Conservation (phyloP, 2,888 invertebrate species). For the Meteorus colon region DNA sequence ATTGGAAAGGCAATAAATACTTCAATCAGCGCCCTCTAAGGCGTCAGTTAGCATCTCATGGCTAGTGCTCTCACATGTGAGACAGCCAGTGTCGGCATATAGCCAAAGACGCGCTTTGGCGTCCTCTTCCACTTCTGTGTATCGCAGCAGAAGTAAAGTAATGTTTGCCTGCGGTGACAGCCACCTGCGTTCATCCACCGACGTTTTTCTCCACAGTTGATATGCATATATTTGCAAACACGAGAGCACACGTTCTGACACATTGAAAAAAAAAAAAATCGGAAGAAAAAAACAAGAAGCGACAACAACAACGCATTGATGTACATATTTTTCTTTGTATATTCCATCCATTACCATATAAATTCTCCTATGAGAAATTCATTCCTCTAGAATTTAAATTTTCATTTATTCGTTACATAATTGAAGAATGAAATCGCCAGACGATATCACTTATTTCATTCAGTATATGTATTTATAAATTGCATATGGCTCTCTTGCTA, state of each 20-base stretch:
- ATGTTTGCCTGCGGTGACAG: slow-evolving; percentile 68
- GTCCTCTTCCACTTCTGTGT: slow-evolving; percentile 57
- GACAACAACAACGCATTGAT: slow-evolving; percentile 39
- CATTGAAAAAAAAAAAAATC: neutral
- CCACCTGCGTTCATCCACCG: slow-evolving; percentile 66
- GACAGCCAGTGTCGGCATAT: slow-evolving; percentile 66
- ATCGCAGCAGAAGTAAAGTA: slow-evolving; percentile 61
- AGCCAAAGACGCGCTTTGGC: slow-evolving; percentile 63
- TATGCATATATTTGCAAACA: slow-evolving; percentile 62
- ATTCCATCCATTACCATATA: no score
- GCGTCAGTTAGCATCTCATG: slow-evolving; percentile 69
- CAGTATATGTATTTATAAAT: neutral
- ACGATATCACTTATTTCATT: neutral
- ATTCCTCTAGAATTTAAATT: no score
- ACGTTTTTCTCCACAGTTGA: slow-evolving; percentile 53
- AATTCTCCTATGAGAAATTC: no score
- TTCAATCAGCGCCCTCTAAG: slow-evolving; percentile 72
- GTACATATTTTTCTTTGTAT: neutral
- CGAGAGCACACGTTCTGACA: slow-evolving; percentile 31
- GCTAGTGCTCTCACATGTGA: slow-evolving; percentile 54
- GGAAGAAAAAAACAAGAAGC: neutral
- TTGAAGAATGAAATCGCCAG: slow-evolving; percentile 9
- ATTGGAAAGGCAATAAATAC: slow-evolving; percentile 68
- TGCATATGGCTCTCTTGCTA: neutral
- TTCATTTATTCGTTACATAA: no score